Percentiles rank a stretch among this genome's conserved stretches.
phyloP scores from a whole-genome alignment of 2,113 vertebrate genomes.

The Isichthys henryi region DNA sequence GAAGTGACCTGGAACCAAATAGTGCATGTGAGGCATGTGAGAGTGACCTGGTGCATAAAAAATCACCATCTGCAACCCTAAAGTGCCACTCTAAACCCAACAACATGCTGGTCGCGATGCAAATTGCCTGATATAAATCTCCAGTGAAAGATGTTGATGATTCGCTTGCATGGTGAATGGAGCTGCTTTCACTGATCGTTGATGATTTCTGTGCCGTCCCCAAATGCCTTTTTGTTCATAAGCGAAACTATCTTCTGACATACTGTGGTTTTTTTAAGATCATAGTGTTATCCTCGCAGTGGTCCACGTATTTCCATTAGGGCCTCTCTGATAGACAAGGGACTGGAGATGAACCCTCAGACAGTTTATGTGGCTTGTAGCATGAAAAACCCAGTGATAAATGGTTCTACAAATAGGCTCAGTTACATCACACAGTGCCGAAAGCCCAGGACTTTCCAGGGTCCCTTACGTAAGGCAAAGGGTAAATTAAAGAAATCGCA shows the following conservation, averaged over 20 bases:
- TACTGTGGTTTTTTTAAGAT: not conserved
- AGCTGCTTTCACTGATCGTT: not conserved
- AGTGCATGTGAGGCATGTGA: not conserved
- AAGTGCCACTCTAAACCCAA: not conserved
- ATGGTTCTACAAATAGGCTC: not conserved
- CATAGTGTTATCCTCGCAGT: not conserved
- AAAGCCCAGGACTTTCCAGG: not conserved
- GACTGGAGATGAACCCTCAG: not conserved
- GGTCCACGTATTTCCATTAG: not conserved
- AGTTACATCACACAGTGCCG: not conserved
- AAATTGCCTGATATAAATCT: not conserved
- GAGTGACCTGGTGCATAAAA: not conserved
- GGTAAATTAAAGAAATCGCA: not conserved
- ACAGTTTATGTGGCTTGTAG: not conserved
- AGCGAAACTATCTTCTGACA: not conserved
- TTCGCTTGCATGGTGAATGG: not conserved
- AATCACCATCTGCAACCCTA: not conserved
- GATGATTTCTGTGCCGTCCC: not conserved
- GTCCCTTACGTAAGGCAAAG: not conserved
- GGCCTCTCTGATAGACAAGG: not conserved
- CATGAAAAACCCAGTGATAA: not conserved
- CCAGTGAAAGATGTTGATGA: not conserved
- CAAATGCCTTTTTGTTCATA: not conserved
- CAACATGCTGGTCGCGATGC: not conserved
- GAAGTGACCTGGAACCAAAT: not conserved